Evolutionary conservation across 2,888 invertebrate genomes (phyloP).

Genomic region (Apodemia mormo): DNA sequence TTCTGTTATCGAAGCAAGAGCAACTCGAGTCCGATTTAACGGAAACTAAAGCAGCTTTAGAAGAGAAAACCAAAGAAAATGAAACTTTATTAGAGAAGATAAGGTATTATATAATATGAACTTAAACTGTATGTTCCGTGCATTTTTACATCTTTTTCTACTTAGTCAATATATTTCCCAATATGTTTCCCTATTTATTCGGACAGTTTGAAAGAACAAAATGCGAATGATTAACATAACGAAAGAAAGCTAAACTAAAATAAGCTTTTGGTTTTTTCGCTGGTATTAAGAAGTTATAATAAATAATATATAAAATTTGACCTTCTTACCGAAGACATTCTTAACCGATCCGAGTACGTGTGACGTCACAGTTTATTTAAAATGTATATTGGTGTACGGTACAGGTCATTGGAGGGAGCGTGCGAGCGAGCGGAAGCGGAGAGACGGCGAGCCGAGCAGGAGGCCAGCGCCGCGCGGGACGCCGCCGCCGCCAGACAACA

Average conservation of each 20-base stretch:
- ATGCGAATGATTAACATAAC: too few relatives aligned
- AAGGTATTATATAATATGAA: constrained; percentile 49
- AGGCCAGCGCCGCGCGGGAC: constrained; percentile 87
- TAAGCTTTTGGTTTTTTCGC: too few relatives aligned
- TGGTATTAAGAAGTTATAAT: too few relatives aligned
- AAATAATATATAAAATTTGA: too few relatives aligned
- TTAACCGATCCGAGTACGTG: too few relatives aligned
- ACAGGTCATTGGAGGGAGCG: constrained; percentile 84
- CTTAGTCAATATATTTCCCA: too few relatives aligned
- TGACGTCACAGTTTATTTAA: too few relatives aligned
- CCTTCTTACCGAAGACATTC: too few relatives aligned
- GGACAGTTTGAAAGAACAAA: too few relatives aligned
- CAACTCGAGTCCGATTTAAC: constrained; percentile 88
- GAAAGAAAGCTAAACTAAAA: too few relatives aligned
- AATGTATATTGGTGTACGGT: not conserved
- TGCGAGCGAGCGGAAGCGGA: constrained; percentile 89
- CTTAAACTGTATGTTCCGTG: not conserved
- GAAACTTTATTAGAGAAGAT: constrained; percentile 86
- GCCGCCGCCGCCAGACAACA: constrained; percentile 88
- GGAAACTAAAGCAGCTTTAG: constrained; percentile 82
- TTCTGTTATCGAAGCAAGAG: constrained; percentile 87
- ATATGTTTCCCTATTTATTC: too few relatives aligned
- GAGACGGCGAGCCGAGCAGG: constrained; percentile 87
- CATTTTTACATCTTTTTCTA: too few relatives aligned
- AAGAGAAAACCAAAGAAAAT: constrained; percentile 83